phyloP scores from a whole-genome alignment of 2,888 invertebrate genomes.

The Watsonalla binaria region DNA sequence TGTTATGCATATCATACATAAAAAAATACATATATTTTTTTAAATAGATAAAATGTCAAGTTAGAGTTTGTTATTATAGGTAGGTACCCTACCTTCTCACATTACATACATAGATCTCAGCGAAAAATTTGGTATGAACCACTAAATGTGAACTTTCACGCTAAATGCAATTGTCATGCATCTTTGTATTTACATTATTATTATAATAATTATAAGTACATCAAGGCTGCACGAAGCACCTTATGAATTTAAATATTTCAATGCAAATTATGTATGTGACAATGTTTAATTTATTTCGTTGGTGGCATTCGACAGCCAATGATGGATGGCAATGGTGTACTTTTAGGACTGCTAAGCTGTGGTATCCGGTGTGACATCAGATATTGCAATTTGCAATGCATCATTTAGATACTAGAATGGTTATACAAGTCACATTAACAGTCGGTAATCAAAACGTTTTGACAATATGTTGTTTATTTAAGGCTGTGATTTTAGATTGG shows the following conservation, averaged over 20 bases:
- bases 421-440: background rate
- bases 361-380: background rate
- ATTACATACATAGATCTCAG: too few relatives aligned
- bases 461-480: background rate
- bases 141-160: too few relatives aligned
- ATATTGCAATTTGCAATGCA: background rate
- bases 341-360: background rate
- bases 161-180: background rate
- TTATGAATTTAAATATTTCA: background rate
- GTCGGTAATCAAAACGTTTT: background rate
- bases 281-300: background rate
- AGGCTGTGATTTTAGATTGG: too few relatives aligned
- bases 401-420: background rate
- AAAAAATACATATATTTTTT: too few relatives aligned
- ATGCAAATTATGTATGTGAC: background rate
- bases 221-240: background rate
- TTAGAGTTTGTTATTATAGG: too few relatives aligned
- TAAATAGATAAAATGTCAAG: too few relatives aligned
- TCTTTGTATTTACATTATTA: background rate
- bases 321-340: background rate
- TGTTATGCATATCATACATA: too few relatives aligned
- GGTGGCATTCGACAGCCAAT: background rate
- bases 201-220: background rate
- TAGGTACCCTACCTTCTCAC: too few relatives aligned
- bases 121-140: too few relatives aligned